These are phyloP conservation scores for Callorhinus ursinus DNA, from an alignment of 2,113 vertebrate genomes.

Conservation along the genomic window DNA sequence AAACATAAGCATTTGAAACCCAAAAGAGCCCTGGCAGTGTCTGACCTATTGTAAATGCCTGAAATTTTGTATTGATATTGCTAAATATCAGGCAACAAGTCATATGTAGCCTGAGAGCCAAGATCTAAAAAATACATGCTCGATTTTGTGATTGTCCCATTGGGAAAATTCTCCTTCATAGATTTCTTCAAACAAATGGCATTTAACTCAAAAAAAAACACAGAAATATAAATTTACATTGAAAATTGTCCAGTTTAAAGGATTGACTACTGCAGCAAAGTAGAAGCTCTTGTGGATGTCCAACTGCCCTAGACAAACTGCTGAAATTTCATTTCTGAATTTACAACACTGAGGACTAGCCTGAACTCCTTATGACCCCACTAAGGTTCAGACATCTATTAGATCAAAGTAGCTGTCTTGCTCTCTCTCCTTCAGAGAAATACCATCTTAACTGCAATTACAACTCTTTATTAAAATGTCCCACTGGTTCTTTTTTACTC, in stretches of 20 bases:
- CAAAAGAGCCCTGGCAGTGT: not conserved
- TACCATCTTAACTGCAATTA: not conserved
- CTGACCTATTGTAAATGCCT: not conserved
- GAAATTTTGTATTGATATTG: not conserved
- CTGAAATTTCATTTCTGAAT: not conserved
- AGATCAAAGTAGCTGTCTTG: not conserved
- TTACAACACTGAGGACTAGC: not conserved
- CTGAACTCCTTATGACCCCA: not conserved
- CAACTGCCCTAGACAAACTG: not conserved
- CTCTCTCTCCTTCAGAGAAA: not conserved
- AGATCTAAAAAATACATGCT: not conserved
- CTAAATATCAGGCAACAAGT: not conserved
- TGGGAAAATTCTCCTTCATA: not conserved
- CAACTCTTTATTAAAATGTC: not conserved
- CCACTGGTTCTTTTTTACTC: not conserved
- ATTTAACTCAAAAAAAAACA: not conserved
- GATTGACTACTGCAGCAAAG: not conserved
- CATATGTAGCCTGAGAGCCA: not conserved
- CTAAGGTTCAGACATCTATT: not conserved
- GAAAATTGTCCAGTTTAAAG: slow-evolving; percentile 5
- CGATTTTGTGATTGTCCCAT: not conserved
- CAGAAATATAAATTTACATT: not conserved
- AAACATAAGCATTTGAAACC: not conserved
- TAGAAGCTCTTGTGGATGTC: not conserved
- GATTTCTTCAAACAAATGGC: not conserved